Conservation (phyloP, 92 coral and sea anemone species). For the Zoanthus sansibaricus region DNA sequence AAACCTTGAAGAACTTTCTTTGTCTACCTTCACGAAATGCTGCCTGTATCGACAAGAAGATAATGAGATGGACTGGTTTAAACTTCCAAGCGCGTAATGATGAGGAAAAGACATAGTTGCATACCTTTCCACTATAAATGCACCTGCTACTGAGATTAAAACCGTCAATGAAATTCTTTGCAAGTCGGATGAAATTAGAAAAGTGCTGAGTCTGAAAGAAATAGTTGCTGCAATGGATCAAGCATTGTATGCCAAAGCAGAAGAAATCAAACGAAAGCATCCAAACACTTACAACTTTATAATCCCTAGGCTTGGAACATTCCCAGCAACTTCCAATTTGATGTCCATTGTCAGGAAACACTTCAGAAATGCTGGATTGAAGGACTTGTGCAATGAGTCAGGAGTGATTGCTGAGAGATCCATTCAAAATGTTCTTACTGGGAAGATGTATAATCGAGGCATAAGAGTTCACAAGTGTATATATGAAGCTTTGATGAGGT, state of each 20-base stretch:
- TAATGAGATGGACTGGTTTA: constrained; percentile 66
- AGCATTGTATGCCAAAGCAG: constrained; percentile 75
- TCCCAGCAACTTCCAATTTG: constrained; percentile 62
- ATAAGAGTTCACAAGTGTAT: constrained; percentile 57
- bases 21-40: constrained; percentile 47
- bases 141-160: constrained; percentile 76
- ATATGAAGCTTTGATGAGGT: neutral
- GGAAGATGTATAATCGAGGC: constrained; percentile 68
- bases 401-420: constrained; percentile 71
- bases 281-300: constrained; percentile 48
- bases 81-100: constrained; percentile 41
- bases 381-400: too few species aligned
- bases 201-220: constrained; percentile 45
- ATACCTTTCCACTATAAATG: constrained; percentile 68
- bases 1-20: constrained; percentile 48
- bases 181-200: constrained; percentile 52
- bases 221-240: constrained; percentile 74
- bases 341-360: constrained; percentile 61
- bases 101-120: constrained; percentile 58
- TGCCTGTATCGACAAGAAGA: constrained; percentile 21
- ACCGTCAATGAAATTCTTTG: constrained; percentile 64
- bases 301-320: constrained; percentile 64
- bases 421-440: constrained; percentile 65
- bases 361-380: constrained; percentile 72
- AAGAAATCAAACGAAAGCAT: constrained; percentile 73